Evolutionary conservation across 2,113 vertebrate genomes (phyloP).

Genomic region (Notothenia rossii): DNA sequence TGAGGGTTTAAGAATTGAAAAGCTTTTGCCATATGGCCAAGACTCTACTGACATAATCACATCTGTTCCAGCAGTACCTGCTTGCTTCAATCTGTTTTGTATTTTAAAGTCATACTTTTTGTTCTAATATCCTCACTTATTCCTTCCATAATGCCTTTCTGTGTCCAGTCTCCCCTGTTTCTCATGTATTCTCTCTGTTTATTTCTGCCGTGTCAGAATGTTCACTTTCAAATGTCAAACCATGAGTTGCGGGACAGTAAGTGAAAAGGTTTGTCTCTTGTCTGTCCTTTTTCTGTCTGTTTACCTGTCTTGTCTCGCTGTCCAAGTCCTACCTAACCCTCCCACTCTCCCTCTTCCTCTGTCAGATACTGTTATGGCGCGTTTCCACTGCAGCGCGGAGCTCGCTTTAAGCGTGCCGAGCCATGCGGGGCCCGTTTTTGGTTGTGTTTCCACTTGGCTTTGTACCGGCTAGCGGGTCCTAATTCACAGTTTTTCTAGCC

Average conservation of each 20-base stretch:
- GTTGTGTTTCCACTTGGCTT: too few relatives aligned
- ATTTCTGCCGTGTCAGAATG: not conserved
- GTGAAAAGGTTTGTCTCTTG: not conserved
- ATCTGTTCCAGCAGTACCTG: not conserved
- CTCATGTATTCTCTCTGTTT: not conserved
- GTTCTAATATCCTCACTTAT: too few relatives aligned
- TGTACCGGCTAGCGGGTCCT: too few relatives aligned
- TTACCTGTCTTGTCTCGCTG: not conserved
- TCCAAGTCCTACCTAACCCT: conserved; percentile 15
- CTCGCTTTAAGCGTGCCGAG: too few relatives aligned
- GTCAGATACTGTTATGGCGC: conserved; percentile 26
- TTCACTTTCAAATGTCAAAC: not conserved
- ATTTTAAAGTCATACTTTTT: not conserved
- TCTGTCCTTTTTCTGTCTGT: not conserved
- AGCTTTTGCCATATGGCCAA: not conserved
- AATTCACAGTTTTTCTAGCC: too few relatives aligned
- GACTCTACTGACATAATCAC: not conserved
- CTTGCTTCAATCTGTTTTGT: not conserved
- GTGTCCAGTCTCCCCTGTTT: not conserved
- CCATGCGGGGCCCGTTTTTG: too few relatives aligned
- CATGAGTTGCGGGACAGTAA: not conserved
- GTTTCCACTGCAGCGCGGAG: too few relatives aligned
- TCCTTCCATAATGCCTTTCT: not conserved
- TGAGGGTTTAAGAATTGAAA: not conserved
- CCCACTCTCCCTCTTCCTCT: conserved; percentile 15